These are phyloP conservation scores for Drosophila gunungcola DNA, from an alignment of 1,140 invertebrate genomes.

Conservation along the genomic window DNA sequence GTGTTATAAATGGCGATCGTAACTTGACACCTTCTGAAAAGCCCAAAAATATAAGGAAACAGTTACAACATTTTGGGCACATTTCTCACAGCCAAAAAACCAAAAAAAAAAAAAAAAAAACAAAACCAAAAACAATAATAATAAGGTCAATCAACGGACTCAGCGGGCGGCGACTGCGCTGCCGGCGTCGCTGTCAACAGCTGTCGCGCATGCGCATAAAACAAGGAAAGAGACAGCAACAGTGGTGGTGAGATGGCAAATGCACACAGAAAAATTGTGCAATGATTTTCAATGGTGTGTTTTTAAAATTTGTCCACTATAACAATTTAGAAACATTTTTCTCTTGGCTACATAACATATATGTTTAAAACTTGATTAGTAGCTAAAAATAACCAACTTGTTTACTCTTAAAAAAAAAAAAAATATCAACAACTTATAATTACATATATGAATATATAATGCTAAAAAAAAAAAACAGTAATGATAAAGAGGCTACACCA, in stretches of 20 bases:
- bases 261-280: conserved; percentile 11
- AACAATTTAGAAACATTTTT: too few relatives aligned
- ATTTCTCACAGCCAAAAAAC: conserved; percentile 35
- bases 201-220: conserved; percentile 63
- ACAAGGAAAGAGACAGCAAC: conserved; percentile 2
- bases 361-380: too few relatives aligned
- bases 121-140: conserved; percentile 45
- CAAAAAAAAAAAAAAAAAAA: conserved; percentile 3
- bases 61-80: conserved; percentile 64
- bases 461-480: too few relatives aligned
- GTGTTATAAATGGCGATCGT: conserved; percentile 30
- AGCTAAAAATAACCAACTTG: too few relatives aligned
- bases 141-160: conserved; percentile 78
- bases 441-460: too few relatives aligned
- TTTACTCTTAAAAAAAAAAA: too few relatives aligned
- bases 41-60: conserved; percentile 22
- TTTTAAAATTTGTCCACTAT: neutral
- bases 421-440: too few relatives aligned
- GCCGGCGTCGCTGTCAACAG: conserved; percentile 60
- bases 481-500: too few relatives aligned
- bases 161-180: conserved; percentile 66
- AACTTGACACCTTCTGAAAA: conserved; percentile 57
- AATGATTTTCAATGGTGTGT: neutral
- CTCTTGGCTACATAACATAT: too few relatives aligned
- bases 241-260: neutral